These are phyloP conservation scores for Hyalella azteca DNA, from an alignment of 2,888 invertebrate species.

Conservation along the genomic window DNA sequence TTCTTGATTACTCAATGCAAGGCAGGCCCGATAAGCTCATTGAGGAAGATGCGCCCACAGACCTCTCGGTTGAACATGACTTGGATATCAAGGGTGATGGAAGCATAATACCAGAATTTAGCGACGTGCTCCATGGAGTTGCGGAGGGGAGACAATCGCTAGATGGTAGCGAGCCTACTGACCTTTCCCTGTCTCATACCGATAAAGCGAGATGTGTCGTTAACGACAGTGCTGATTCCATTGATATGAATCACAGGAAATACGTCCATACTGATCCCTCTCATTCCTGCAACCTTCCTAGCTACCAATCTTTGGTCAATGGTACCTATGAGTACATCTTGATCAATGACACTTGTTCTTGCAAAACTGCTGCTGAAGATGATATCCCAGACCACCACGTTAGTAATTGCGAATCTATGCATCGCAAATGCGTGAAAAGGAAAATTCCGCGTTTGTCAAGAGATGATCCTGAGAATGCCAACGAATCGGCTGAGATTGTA, in stretches of 20 bases:
- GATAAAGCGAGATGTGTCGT: not conserved
- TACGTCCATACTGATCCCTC: not conserved
- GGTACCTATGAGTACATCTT: no score
- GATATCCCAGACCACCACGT: not conserved
- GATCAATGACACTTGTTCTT: no score
- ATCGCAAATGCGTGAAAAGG: not conserved
- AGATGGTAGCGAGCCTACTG: not conserved
- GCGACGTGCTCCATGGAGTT: not conserved
- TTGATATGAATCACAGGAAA: no score
- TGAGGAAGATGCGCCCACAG: constrained; percentile 12
- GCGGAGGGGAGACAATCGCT: not conserved
- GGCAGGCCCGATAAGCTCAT: not conserved
- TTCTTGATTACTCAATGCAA: constrained; percentile 20
- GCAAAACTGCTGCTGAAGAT: not conserved
- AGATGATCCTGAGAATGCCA: not conserved
- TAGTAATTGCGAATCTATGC: not conserved
- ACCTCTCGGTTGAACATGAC: not conserved
- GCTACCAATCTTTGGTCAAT: no score
- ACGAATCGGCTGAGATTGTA: not conserved
- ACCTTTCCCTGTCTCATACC: not conserved
- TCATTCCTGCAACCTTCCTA: not conserved
- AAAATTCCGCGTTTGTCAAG: not conserved
- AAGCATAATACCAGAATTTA: not conserved
- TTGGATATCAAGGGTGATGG: not conserved
- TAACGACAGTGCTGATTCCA: not conserved